phyloP scores from a whole-genome alignment of 2,888 invertebrate genomes.

The Mystacides longicornis region DNA sequence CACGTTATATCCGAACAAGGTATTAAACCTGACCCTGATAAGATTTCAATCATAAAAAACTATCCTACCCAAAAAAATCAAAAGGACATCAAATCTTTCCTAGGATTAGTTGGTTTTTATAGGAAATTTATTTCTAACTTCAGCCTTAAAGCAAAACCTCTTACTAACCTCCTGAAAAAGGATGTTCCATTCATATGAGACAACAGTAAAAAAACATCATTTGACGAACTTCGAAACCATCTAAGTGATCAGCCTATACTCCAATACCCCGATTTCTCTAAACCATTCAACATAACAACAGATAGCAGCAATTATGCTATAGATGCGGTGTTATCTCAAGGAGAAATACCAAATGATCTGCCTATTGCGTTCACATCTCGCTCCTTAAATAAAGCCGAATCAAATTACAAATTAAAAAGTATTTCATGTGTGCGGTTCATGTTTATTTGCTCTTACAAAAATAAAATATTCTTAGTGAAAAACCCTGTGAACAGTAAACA shows the following conservation, averaged over 20 bases:
- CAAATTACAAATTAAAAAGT: too few species aligned
- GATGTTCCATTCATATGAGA: slow-evolving; percentile 18
- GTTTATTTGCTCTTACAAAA: too few species aligned
- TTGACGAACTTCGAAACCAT: slow-evolving; percentile 3
- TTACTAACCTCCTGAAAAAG: slow-evolving; percentile 27
- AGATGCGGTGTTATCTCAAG: slow-evolving; percentile 9
- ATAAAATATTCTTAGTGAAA: too few species aligned
- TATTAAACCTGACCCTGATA: slow-evolving; percentile 26
- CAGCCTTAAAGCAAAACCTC: slow-evolving; percentile 22
- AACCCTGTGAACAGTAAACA: too few species aligned
- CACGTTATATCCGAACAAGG: slow-evolving; percentile 28
- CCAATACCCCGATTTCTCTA: slow-evolving; percentile 7
- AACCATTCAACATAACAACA: slow-evolving; percentile 10
- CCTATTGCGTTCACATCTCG: slow-evolving; percentile 9
- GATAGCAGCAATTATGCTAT: slow-evolving; percentile 8
- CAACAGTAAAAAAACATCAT: slow-evolving; percentile 4
- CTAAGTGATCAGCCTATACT: slow-evolving; percentile 5
- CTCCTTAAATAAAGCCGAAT: slow-evolving; percentile 9
- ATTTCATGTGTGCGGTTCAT: too few species aligned
- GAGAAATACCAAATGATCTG: slow-evolving; percentile 5
- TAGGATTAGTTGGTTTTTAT: slow-evolving; percentile 31
- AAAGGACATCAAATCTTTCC: slow-evolving; percentile 27
- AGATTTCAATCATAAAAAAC: slow-evolving; percentile 23
- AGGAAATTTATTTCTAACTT: slow-evolving; percentile 25
- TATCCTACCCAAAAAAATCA: slow-evolving; percentile 23